A percentile compares a stretch with the other conserved stretches of the same genome.
These are phyloP conservation scores for Anorthoa munda DNA, from an alignment of 2,888 invertebrate species.

Conservation along the genomic window DNA sequence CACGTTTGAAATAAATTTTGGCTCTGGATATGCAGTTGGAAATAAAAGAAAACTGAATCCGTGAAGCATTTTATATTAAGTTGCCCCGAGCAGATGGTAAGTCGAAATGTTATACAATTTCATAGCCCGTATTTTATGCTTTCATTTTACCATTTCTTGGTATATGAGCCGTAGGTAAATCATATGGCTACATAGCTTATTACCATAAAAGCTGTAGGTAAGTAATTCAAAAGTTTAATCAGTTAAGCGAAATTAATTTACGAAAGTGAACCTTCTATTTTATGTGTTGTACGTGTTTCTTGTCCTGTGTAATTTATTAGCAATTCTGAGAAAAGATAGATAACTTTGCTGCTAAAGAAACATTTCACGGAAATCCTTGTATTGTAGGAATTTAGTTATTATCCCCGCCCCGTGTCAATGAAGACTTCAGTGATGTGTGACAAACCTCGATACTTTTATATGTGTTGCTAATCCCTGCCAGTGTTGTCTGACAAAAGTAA, in stretches of 20 bases:
- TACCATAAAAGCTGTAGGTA: slow-evolving; percentile 27
- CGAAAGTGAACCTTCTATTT: slow-evolving; percentile 30
- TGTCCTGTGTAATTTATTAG: slow-evolving; percentile 40
- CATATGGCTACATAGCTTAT: slow-evolving; percentile 19
- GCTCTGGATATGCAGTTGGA: background rate
- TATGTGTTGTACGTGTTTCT: slow-evolving; percentile 18
- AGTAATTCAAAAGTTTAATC: slow-evolving; percentile 41
- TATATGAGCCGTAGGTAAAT: slow-evolving; percentile 11
- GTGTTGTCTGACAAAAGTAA: background rate
- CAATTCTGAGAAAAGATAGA: background rate
- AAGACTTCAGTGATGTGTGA: background rate
- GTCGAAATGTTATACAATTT: slow-evolving; percentile 32
- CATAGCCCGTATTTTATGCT: slow-evolving; percentile 15
- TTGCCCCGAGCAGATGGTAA: background rate
- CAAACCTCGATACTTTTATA: background rate
- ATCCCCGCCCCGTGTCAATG: background rate
- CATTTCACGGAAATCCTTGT: background rate
- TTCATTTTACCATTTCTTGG: slow-evolving; percentile 6
- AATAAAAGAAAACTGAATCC: slow-evolving; percentile 31
- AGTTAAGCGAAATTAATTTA: slow-evolving; percentile 48
- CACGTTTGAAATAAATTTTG: slow-evolving; percentile 33
- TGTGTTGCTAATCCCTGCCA: too few species aligned
- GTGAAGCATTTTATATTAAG: slow-evolving; percentile 30
- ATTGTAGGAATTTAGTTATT: background rate
- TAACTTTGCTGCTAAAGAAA: background rate